Evolutionary conservation across 2,888 invertebrate genomes (phyloP), one percentile per base, ranked within the genome.

Genomic region (Apomyelois bistriatella): DNA sequence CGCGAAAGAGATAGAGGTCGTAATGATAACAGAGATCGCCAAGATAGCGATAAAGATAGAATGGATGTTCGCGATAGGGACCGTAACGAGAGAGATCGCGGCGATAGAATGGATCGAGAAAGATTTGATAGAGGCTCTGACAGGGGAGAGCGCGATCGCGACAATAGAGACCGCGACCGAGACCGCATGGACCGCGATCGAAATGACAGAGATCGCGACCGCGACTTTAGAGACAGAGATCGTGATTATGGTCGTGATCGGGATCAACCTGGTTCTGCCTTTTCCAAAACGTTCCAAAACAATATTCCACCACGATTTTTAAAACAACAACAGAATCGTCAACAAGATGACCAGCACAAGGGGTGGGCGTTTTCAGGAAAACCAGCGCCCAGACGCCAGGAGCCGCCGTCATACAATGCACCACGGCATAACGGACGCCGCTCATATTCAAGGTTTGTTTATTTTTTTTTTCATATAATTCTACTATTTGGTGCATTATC

Each of bases 291-390:
- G 61, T 96, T 95, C 82, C 95, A 96, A 79, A 94, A 92, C 49
- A 95, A 96, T 83, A 92, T 97, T 70, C 97, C 97, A 52, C 97
- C 97, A 12, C 92, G 97, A 55, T 96, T 97, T 81, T 93, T 94
- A 68, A 95, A 95, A 68, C 95, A 96, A 68, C 95, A 95, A 66
- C 92, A 93, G 60, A 93, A 85, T 60, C 73, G 90, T 48, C 84
- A 85, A 54, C 84, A 89, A 64, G 91, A 84, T 10, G 89, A 86
- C 41, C 85, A 77, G 54, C 76, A 87, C 54, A 89, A 86, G 68
- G 83, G 80, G 32, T 89, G 89, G 89, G 81, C 89, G 13, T 89
- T 86, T 63, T 57, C 82, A 1, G 79, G 78, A 1, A 88, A 89
- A 64, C 71, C 80, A 17, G 83, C 79, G 0, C 81, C 90, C 30